Evolutionary conservation across 2,113 vertebrate species (phyloP).

Genomic region (Corythoichthys haematopterus): DNA sequence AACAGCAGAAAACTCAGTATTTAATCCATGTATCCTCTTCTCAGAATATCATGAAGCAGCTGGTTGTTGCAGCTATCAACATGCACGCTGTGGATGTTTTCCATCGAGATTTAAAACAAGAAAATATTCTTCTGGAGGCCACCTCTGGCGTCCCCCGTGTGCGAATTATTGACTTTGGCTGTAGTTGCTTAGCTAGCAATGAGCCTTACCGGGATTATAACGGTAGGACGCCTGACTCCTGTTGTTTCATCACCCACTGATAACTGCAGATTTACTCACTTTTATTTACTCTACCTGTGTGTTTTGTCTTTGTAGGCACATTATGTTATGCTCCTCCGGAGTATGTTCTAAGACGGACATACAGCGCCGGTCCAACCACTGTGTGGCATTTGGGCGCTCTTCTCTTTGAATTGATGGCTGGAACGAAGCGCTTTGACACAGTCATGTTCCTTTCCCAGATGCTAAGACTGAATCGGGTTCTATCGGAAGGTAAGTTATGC

Average conservation of each 20-base stretch:
- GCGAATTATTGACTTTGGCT: conserved; percentile 8
- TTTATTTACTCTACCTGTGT: background rate
- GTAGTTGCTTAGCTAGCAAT: background rate
- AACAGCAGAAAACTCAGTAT: background rate
- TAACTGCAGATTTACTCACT: no score
- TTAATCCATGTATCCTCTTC: background rate
- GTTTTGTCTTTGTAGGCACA: background rate
- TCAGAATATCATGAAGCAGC: conserved; percentile 9
- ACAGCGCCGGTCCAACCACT: background rate
- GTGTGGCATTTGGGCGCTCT: conserved; percentile 7
- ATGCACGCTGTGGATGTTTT: conserved; percentile 5
- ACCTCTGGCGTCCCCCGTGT: background rate
- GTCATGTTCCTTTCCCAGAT: background rate
- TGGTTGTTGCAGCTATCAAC: conserved; percentile 1
- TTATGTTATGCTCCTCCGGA: background rate
- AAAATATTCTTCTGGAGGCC: conserved; percentile 1
- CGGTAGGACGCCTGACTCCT: background rate
- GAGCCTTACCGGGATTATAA: background rate
- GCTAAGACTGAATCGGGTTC: background rate
- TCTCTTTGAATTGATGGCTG: conserved; percentile 4
- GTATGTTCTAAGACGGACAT: background rate
- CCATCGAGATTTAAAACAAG: conserved; percentile 9
- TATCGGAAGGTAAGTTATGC: background rate
- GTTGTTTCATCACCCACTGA: no score
- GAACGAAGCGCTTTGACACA: background rate